phyloP scores from a whole-genome alignment of 2,888 invertebrate species.

The Willowsia nigromaculata region DNA sequence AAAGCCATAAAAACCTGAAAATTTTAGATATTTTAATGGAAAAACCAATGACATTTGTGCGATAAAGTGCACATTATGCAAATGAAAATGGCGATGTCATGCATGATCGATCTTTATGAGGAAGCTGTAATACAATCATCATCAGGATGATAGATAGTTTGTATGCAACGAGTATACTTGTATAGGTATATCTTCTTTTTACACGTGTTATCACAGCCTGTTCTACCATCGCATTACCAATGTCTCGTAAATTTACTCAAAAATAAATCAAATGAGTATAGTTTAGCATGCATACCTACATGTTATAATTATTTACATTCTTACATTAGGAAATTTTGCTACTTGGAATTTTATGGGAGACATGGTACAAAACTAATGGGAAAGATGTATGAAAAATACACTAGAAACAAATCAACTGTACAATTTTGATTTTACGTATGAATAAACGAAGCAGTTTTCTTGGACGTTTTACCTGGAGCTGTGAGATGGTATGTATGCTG shows the following conservation, averaged over 20 bases:
- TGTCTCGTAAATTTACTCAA: not conserved
- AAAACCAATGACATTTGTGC: constrained; percentile 33
- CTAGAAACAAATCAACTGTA: no score
- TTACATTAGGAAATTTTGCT: no score
- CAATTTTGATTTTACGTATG: no score
- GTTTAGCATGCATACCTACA: not conserved
- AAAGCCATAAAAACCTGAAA: not conserved
- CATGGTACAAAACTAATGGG: no score
- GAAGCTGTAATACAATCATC: not conserved
- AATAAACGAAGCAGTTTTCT: not conserved
- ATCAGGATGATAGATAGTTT: not conserved
- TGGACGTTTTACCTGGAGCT: not conserved
- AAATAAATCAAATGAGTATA: not conserved
- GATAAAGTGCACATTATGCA: not conserved
- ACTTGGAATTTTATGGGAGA: no score
- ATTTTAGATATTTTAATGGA: constrained; percentile 34
- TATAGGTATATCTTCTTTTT: not conserved
- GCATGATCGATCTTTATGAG: constrained; percentile 8
- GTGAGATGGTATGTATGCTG: not conserved
- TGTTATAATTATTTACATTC: no score
- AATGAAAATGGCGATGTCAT: constrained; percentile 14
- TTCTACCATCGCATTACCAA: not conserved
- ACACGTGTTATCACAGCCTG: not conserved
- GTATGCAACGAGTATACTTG: not conserved
- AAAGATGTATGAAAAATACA: no score